Percentiles rank a stretch among this genome's conserved stretches.
Conservation (phyloP, 2,797 vertebrate species). For the Oreonectes daqikongensis region DNA sequence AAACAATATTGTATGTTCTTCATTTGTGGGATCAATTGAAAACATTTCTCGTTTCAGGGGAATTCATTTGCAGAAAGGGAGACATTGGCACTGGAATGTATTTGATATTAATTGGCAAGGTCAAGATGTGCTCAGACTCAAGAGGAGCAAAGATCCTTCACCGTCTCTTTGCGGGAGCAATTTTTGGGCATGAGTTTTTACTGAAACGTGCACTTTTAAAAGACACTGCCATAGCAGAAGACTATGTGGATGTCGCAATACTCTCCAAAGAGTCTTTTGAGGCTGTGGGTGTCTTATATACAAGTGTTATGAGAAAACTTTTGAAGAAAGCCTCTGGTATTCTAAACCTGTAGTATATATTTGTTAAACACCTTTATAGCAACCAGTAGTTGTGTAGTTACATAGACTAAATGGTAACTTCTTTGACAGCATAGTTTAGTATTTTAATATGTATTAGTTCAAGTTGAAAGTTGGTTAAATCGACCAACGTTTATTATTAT, state of each 20-base stretch:
- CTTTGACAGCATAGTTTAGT: too few species aligned
- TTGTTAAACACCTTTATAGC: too few species aligned
- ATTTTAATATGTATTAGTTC: too few species aligned
- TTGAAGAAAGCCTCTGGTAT: neutral
- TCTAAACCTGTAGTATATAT: neutral
- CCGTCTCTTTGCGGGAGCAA: neutral
- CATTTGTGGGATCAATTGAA: neutral
- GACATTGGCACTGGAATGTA: conserved; percentile 15
- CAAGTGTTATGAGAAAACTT: neutral
- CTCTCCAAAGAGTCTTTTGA: conserved; percentile 7
- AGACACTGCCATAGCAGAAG: conserved; percentile 9
- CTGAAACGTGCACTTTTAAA: neutral
- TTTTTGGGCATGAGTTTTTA: conserved; percentile 11
- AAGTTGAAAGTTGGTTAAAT: too few species aligned
- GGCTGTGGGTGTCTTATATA: neutral
- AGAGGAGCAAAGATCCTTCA: neutral
- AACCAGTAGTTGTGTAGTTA: neutral
- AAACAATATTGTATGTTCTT: neutral
- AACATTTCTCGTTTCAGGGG: conserved; percentile 14
- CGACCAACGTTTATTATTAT: too few species aligned
- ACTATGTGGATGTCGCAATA: conserved; percentile 29
- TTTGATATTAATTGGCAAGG: conserved; percentile 24
- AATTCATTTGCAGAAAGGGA: conserved; percentile 27
- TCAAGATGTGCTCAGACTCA: conserved; percentile 11
- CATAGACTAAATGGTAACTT: neutral